Evolutionary conservation across 2,888 invertebrate genomes (phyloP).

Genomic region (Hydropsyche betteni): DNA sequence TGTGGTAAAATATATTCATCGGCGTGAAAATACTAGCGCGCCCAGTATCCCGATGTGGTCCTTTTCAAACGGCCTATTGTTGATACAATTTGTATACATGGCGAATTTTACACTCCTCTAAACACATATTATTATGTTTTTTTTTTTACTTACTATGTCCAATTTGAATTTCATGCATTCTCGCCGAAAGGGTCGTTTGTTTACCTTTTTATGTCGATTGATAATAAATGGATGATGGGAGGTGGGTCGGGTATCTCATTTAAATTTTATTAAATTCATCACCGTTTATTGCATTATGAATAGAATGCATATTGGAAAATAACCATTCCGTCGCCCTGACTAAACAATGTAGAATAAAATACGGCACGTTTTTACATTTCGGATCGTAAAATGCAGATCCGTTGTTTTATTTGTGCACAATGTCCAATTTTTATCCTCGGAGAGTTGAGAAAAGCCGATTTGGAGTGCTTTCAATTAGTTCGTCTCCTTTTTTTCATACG

Average conservation of each 20-base stretch:
- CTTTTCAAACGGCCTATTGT: slow-evolving; percentile 20
- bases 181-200: slow-evolving; percentile 2
- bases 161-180: slow-evolving; percentile 15
- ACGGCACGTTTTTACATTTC: no score
- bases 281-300: no score
- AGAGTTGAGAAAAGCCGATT: slow-evolving; percentile 10
- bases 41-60: background rate
- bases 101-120: slow-evolving; percentile 23
- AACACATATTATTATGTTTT: background rate
- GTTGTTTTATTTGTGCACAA: background rate
- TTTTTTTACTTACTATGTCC: background rate
- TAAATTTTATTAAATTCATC: no score
- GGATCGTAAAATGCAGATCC: background rate
- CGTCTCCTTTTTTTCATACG: background rate
- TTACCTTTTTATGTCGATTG: background rate
- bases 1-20: slow-evolving; percentile 15
- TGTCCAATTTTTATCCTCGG: background rate
- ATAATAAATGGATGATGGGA: no score
- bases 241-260: no score
- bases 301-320: no score
- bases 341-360: no score
- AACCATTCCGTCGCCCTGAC: no score
- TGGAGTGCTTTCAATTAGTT: slow-evolving; percentile 9
- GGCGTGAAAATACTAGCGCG: background rate
- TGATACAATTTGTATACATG: slow-evolving; percentile 33